Evolutionary conservation across 1,140 invertebrate genomes (phyloP).

Genomic region (Penaeus vannamei): DNA sequence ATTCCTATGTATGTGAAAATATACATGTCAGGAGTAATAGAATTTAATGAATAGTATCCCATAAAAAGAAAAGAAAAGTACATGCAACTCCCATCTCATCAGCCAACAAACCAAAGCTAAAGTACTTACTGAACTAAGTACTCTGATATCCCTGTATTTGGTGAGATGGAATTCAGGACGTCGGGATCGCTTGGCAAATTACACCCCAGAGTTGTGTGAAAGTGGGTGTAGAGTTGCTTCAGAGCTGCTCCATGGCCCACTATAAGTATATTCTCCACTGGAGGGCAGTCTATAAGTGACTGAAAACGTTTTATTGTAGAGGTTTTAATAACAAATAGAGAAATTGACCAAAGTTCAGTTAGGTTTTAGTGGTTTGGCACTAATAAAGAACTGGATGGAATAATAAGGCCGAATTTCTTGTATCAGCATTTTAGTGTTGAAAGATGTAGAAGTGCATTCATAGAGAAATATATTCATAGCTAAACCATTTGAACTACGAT

Average conservation of each 20-base stretch:
- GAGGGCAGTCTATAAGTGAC: neutral
- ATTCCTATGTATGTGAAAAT: too few relatives aligned
- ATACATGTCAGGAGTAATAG: too few relatives aligned
- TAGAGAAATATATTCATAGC: too few relatives aligned
- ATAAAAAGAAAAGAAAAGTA: neutral
- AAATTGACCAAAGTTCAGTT: neutral
- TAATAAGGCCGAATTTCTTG: too few relatives aligned
- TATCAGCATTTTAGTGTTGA: too few relatives aligned
- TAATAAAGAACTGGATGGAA: too few relatives aligned
- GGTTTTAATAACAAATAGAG: neutral
- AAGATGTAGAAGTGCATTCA: too few relatives aligned
- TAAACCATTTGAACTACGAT: too few relatives aligned
- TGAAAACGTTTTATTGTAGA: neutral
- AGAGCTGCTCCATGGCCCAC: conserved; percentile 66
- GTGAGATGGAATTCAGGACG: conserved; percentile 37
- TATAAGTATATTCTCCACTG: conserved; percentile 57
- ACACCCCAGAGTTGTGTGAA: conserved; percentile 53
- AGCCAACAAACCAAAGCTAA: neutral
- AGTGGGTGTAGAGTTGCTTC: conserved; percentile 53
- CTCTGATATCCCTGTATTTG: conserved; percentile 59
- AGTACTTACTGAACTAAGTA: conserved; percentile 41
- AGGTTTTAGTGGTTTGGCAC: neutral
- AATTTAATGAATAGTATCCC: too few relatives aligned
- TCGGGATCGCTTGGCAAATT: conserved; percentile 12
- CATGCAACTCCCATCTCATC: neutral